phyloP scores from a whole-genome alignment of 1,140 invertebrate species.

The Metopolophium dirhodum region DNA sequence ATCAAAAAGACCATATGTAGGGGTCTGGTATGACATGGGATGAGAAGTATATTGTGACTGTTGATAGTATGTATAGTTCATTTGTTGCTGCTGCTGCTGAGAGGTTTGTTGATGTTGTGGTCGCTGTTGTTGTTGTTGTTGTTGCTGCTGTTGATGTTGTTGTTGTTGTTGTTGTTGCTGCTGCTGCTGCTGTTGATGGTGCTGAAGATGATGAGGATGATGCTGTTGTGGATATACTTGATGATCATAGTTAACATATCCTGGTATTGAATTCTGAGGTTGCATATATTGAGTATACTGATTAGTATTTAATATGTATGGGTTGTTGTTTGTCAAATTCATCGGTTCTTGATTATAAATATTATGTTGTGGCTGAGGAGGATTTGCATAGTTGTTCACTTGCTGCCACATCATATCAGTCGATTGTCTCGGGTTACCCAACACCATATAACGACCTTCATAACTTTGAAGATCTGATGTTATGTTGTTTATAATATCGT shows the following conservation, averaged over 20 bases:
- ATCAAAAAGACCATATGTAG: constrained; percentile 60
- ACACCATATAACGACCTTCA: constrained; percentile 68
- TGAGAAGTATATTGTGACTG: constrained; percentile 49
- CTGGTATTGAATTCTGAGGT: constrained; percentile 45
- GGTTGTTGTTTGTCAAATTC: constrained; percentile 44
- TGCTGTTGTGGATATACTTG: constrained; percentile 39
- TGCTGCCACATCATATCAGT: constrained; percentile 57
- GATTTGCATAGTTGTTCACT: constrained; percentile 52
- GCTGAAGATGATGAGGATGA: constrained; percentile 19
- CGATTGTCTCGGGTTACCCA: constrained; percentile 65
- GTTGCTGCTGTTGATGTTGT: constrained; percentile 7
- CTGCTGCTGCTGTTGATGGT: background rate
- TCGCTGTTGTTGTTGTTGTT: constrained; percentile 54
- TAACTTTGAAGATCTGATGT: constrained; percentile 68
- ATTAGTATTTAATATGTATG: constrained; percentile 46
- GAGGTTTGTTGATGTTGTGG: background rate
- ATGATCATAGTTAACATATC: constrained; percentile 50
- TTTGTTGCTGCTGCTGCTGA: constrained; percentile 48
- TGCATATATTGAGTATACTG: constrained; percentile 44
- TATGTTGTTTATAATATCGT: constrained; percentile 71
- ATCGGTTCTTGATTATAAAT: constrained; percentile 48
- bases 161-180: constrained; percentile 2
- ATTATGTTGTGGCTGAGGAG: constrained; percentile 49
- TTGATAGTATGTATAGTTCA: constrained; percentile 48
- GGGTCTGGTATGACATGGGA: constrained; percentile 41